Base-by-base conservation (phyloP, 2,113 vertebrate genomes). In the Petrocephalus zakoni region DNA sequence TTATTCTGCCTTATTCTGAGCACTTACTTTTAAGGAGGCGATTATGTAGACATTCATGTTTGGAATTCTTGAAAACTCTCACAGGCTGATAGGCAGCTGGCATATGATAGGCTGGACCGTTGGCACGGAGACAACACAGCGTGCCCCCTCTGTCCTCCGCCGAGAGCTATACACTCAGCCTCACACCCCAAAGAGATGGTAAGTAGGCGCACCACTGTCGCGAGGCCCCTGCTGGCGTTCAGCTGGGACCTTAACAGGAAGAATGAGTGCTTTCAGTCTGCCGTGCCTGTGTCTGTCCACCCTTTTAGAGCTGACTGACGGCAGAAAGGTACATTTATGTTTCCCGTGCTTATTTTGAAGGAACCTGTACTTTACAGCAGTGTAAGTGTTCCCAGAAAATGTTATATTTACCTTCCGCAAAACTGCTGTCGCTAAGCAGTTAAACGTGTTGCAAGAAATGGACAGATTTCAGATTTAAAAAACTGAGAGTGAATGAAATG, bases 241-340 rank as follows among this genome's bases (percentile, higher is more conserved):
- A 56, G 49, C 17, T 4, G 84, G 17, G 52, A 34, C 84, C 9
- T 86, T 8, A 19, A 25, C n/a, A 19, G 84, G 52, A 53, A 56
- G n/a, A 56, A 37, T 55, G 84, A 86, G 2, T 19, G 84, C 25
- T 86, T 86, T 86, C 84, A 53, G 21, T 86, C n/a, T 13, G 17
- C 52, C 29, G 3, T 13, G 22, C 84, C 29, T 56, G 11, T 19
- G 11, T 86, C 52, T 56, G n/a, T 56, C 52, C 25, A 6, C 29
- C 52, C 84, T 86, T 34, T 86, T 34, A 51, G 29, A 25, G 22
- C 51, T 85, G 29, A 85, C 25, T 55, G 84, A 86, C 51, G 29
- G 13, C 84, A 34, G 84, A 86, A 53, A 86, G 84, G 52, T 86
- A 52, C 52, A 86, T 86, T 86, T 56, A 86, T 86, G 52, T 56